Evolutionary conservation across 2,888 invertebrate genomes (phyloP).

Genomic region (Rugalucina vietnamica): DNA sequence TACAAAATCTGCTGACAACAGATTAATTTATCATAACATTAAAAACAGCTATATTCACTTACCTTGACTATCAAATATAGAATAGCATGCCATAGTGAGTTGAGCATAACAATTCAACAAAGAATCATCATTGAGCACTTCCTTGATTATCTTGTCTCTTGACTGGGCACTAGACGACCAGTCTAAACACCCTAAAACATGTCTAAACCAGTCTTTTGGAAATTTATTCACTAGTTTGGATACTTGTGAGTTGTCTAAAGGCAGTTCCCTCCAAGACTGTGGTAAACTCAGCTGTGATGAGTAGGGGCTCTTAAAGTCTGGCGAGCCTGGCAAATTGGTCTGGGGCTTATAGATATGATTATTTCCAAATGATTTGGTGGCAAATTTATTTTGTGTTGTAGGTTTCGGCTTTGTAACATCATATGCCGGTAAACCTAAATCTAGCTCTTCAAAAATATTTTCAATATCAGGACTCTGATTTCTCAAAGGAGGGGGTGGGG

Average conservation of each 20-base stretch:
- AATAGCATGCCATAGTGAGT: constrained; percentile 81
- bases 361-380: constrained; percentile 65
- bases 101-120: constrained; percentile 78
- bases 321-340: constrained; percentile 78
- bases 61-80: constrained; percentile 80
- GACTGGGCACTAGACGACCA: constrained; percentile 71
- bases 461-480: constrained; percentile 69
- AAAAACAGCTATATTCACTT: constrained; percentile 28
- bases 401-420: constrained; percentile 70
- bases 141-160: constrained; percentile 69
- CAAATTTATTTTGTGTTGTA: constrained; percentile 39
- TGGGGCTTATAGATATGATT: constrained; percentile 77
- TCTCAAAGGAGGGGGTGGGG: constrained; percentile 45
- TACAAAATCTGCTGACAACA: too few species aligned
- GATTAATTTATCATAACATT: too few species aligned
- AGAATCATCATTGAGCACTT: constrained; percentile 74
- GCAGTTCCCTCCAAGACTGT: constrained; percentile 78
- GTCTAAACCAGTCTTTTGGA: constrained; percentile 79
- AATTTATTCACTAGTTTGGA: constrained; percentile 73
- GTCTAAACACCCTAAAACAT: constrained; percentile 74
- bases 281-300: constrained; percentile 79
- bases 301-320: constrained; percentile 77
- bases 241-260: constrained; percentile 77
- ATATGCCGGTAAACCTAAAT: constrained; percentile 79
- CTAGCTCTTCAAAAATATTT: constrained; percentile 75